Conservation (phyloP, 2,888 invertebrate species). For the Spodoptera picta region DNA sequence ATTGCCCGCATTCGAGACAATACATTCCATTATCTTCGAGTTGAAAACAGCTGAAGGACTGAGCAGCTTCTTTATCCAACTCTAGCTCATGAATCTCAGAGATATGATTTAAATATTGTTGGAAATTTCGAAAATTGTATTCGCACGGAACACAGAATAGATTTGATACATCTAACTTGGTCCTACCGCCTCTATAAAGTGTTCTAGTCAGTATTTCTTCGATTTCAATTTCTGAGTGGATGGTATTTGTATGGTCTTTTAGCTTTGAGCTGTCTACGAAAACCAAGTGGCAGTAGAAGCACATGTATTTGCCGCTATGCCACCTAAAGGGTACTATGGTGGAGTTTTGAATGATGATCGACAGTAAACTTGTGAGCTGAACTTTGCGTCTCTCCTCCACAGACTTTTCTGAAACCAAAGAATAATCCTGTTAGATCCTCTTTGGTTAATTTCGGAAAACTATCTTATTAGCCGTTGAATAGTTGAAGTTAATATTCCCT, state of each 20-base stretch:
- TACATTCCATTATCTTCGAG: constrained; percentile 66
- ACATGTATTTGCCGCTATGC: constrained; percentile 54
- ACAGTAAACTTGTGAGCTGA: constrained; percentile 45
- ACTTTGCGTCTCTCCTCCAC: constrained; percentile 37
- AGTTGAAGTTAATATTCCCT: too few species aligned
- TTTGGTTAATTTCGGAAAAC: background rate
- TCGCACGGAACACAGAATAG: constrained; percentile 65
- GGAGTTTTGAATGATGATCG: constrained; percentile 48
- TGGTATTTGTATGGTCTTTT: constrained; percentile 56
- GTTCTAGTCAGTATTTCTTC: constrained; percentile 51
- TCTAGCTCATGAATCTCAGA: constrained; percentile 52
- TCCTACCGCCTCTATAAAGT: constrained; percentile 46
- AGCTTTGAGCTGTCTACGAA: constrained; percentile 41
- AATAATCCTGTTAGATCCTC: constrained; percentile 48
- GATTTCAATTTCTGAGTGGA: constrained; percentile 62
- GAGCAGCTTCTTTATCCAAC: constrained; percentile 46
- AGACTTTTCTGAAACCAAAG: constrained; percentile 45
- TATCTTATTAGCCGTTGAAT: too few species aligned
- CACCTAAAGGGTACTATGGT: constrained; percentile 58
- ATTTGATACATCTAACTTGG: constrained; percentile 68
- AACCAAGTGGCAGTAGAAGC: constrained; percentile 52
- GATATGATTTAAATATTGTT: constrained; percentile 63
- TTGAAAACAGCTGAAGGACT: constrained; percentile 61
- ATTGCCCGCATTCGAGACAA: constrained; percentile 69
- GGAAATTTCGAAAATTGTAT: constrained; percentile 51